Evolutionary conservation across 2,797 vertebrate species (phyloP).

Genomic region (Florisuga fusca): DNA sequence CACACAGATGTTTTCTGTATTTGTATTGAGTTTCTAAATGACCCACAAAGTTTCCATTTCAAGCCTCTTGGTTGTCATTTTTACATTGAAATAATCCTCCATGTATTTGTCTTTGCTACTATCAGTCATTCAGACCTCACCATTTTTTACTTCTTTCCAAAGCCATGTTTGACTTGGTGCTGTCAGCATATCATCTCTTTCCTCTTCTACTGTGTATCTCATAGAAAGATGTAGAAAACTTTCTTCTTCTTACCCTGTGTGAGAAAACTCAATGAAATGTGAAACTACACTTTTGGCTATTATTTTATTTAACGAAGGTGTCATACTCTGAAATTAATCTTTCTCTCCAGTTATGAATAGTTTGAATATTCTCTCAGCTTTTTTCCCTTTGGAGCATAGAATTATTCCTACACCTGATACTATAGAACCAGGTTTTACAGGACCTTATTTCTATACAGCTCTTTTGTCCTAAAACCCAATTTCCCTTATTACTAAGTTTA

Average conservation of each 20-base stretch:
- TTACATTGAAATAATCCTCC: neutral
- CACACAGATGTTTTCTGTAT: neutral
- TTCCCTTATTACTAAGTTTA: neutral
- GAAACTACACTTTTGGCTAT: neutral
- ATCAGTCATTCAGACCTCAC: neutral
- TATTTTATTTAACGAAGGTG: neutral
- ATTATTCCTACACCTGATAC: neutral
- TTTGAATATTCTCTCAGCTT: neutral
- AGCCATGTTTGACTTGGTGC: neutral
- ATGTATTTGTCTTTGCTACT: neutral
- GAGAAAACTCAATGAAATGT: neutral
- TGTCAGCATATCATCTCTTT: neutral
- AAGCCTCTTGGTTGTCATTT: neutral
- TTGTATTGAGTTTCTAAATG: neutral
- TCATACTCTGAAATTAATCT: neutral
- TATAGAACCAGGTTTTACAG: fast-evolving
- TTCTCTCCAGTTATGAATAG: neutral
- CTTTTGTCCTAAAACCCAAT: neutral
- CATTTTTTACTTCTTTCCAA: neutral
- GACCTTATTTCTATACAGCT: neutral
- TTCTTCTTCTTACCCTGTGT: neutral
- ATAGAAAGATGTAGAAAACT: neutral
- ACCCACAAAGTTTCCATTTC: neutral
- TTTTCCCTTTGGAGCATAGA: neutral
- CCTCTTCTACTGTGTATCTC: fast-evolving